Evolutionary conservation across 2,888 invertebrate species (phyloP).

Genomic region (Chymomyza fuscimana): DNA sequence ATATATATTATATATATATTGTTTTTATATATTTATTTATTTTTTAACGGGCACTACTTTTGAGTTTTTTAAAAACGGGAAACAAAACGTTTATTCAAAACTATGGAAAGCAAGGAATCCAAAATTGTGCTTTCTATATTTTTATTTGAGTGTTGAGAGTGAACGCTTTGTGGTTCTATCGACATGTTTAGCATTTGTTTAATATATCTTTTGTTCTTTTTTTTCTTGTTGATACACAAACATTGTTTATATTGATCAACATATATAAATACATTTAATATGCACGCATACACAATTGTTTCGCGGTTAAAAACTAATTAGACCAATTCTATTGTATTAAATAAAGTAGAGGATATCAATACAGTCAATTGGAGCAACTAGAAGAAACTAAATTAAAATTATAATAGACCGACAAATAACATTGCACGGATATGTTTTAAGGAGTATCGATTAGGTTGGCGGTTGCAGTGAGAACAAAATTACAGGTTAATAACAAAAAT

Average conservation of each 20-base stretch:
- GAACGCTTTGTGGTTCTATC: conserved; percentile 68
- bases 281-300: conserved; percentile 11
- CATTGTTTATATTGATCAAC: neutral
- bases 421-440: neutral
- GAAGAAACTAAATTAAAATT: no score
- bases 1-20: neutral
- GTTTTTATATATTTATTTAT: conserved; percentile 2
- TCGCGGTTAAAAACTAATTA: conserved; percentile 45
- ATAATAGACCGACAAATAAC: conserved; percentile 7
- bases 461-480: neutral
- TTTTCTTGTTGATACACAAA: conserved; percentile 16
- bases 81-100: neutral
- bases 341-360: no score
- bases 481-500: neutral
- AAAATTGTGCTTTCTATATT: neutral
- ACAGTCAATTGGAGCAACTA: no score
- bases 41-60: conserved; percentile 52
- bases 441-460: neutral
- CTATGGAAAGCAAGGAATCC: neutral
- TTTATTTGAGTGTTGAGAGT: conserved; percentile 15
- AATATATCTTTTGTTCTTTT: conserved; percentile 1
- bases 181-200: conserved; percentile 59
- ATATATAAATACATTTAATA: neutral
- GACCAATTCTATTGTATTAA: conserved; percentile 11
- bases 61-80: conserved; percentile 7